phyloP scores from a whole-genome alignment of 2,113 vertebrate genomes.

The Stictonetta naevosa region DNA sequence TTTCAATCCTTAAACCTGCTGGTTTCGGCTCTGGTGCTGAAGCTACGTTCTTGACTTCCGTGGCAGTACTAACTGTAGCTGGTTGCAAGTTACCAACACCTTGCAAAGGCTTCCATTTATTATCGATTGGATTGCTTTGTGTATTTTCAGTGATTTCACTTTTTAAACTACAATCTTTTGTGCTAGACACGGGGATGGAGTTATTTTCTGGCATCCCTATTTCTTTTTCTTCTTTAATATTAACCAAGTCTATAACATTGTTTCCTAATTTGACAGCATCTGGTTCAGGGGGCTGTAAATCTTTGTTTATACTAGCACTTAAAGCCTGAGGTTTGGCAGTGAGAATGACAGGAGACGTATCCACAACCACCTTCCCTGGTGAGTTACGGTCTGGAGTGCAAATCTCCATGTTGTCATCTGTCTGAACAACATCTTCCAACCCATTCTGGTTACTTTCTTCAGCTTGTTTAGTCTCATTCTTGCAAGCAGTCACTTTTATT shows the following conservation, averaged over 20 bases:
- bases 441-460: slow-evolving; percentile 20
- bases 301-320: slow-evolving; percentile 1
- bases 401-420: slow-evolving; percentile 90
- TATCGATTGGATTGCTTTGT: slow-evolving; percentile 59
- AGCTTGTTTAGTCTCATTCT: slow-evolving; percentile 37
- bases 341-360: slow-evolving; percentile 25
- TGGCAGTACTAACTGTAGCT: neutral
- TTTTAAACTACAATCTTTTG: slow-evolving; percentile 56
- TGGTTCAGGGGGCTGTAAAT: neutral
- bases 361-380: slow-evolving; percentile 69
- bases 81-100: slow-evolving; percentile 77
- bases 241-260: neutral
- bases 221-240: slow-evolving; percentile 10
- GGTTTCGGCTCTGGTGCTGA: slow-evolving; percentile 71
- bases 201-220: neutral
- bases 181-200: neutral
- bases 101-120: slow-evolving; percentile 95
- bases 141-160: slow-evolving; percentile 40
- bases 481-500: slow-evolving; percentile 29
- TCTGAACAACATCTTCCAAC: slow-evolving; percentile 71
- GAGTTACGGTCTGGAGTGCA: slow-evolving; percentile 86
- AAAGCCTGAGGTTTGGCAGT: slow-evolving; percentile 10
- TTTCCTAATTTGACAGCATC: slow-evolving; percentile 18
- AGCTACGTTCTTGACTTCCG: slow-evolving; percentile 50
- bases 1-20: slow-evolving; percentile 92